Base-by-base conservation (phyloP, 2,888 invertebrate genomes). In the Parasteatoda lunata region DNA sequence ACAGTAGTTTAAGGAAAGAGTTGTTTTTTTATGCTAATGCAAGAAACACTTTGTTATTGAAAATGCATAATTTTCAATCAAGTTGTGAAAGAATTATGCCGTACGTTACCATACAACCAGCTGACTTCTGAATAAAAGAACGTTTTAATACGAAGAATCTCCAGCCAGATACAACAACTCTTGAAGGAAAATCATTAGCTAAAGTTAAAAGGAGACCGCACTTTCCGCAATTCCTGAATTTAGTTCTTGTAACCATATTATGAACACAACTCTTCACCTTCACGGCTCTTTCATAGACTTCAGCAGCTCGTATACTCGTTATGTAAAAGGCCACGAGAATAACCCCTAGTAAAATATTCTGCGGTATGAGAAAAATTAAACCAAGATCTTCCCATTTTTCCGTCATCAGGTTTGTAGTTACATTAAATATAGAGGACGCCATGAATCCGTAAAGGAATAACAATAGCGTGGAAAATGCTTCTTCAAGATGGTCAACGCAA, bases 401-500 rank as follows among this genome's bases (percentile, higher is more conserved):
- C 30, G 30, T 30, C 30, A 30, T 30, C 30, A 75, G 30, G 4
- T 59, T 3, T 8, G 75, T 75, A 5, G 75, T 75, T 45, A 51
- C n/a, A 47, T 8, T 64, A 9, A 75, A 75, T 30, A 75, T 75
- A 15, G 75, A 75, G 64, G 59, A 64, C 9, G 59, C 64, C 75
- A 75, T 75, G 15, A 45, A 75, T 11, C 75, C 75, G 11, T 75
- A 75, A 8, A 75, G 75, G 11, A 75, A 59, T 5, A 59, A 47
- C 7, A 75, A 11, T 5, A 59, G 13, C 3, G 64, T n/a, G 7
- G 75, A 75, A 45, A 75, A 75, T 5, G 75, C 30, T 5, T 59
- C 45, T 45, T 75, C 75, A 11, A 59, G 7, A 47, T 59, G 30
- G 7, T 75, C 59, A 3, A 75, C 30, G 45, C 75, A 75, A 7